These are phyloP conservation scores for Electrona antarctica DNA, from an alignment of 2,113 vertebrate species.

Conservation along the genomic window DNA sequence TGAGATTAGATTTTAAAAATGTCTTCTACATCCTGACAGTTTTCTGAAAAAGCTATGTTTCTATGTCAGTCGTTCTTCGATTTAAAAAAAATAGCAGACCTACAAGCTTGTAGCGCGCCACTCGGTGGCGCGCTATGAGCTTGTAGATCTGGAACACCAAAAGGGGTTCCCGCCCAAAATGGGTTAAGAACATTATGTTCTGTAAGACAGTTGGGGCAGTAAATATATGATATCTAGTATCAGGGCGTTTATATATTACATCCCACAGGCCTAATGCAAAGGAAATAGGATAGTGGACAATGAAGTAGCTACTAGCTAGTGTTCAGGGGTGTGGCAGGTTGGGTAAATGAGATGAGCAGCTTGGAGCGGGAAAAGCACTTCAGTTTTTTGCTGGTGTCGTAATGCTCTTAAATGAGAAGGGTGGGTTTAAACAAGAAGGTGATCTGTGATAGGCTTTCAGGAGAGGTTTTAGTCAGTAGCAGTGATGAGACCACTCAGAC, in stretches of 20 bases:
- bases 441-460: conserved; percentile 20
- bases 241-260: conserved; percentile 24
- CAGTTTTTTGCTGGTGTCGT: background rate
- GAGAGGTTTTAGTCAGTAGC: background rate
- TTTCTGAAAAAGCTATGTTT: no score
- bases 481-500: conserved; percentile 46
- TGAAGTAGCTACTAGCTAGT: background rate
- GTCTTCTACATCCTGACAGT: no score
- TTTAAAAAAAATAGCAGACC: no score
- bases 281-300: conserved; percentile 23
- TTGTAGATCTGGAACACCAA: no score
- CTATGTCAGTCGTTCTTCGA: no score
- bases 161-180: no score
- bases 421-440: conserved; percentile 18
- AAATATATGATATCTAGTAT: background rate
- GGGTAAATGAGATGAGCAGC: conserved; percentile 16
- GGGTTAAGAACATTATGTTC: no score
- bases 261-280: conserved; percentile 4
- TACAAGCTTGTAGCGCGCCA: no score
- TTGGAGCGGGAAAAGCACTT: conserved; percentile 21
- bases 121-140: no score
- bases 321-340: background rate
- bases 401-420: conserved; percentile 31
- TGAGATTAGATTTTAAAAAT: no score
- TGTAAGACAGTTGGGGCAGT: no score